Evolutionary conservation across 2,797 vertebrate species (phyloP), one percentile per base, ranked within the genome.

Genomic region (Scomberomorus guttatus): DNA sequence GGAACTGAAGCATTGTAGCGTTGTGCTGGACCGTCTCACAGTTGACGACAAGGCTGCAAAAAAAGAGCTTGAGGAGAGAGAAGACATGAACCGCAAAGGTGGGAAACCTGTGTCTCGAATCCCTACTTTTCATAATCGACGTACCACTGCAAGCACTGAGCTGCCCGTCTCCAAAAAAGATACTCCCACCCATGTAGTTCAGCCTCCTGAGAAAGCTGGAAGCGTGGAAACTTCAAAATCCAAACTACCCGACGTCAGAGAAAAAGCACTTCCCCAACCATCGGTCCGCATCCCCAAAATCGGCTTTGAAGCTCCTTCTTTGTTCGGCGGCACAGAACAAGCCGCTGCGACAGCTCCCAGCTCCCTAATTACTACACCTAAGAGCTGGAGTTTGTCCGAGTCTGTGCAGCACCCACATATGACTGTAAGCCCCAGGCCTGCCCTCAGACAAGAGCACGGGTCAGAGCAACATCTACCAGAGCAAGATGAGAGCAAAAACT

Each of bases 81-180:
- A 94, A 44, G 93, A 94, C 27, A 85, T 90, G 82, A 88, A 75
- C 29, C 93, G 92, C 3, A 95, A 88, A 88, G 70, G 92, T 50
- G 88, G 83, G 11, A 96, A 93, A 57, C 70, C 60, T 0, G 48
- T 85, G 11, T 96, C 95, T 42, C 88, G 95, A 10, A 96, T 96
- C 66, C 95, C 95, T 15, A 95, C 95, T 62, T 95, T 95, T 76
- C 93, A 93, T 8, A 95, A 94, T 64, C 87, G 92, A 51, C 84
- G 92, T 8, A 17, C 62, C 1, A 2, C 39, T 25, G 12, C n/a
- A 2, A 61, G 55, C 60, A 27, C 71, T 1, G 76, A 93, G 74
- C 56, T 52, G n/a, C 76, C 77, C 1, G 32, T 64, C 29, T 50
- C 82, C 63, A 88, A 63, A 60, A 91, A 68, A 37, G 91, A 94